Conservation (phyloP, 2,888 invertebrate genomes). For the Pomacea canaliculata region DNA sequence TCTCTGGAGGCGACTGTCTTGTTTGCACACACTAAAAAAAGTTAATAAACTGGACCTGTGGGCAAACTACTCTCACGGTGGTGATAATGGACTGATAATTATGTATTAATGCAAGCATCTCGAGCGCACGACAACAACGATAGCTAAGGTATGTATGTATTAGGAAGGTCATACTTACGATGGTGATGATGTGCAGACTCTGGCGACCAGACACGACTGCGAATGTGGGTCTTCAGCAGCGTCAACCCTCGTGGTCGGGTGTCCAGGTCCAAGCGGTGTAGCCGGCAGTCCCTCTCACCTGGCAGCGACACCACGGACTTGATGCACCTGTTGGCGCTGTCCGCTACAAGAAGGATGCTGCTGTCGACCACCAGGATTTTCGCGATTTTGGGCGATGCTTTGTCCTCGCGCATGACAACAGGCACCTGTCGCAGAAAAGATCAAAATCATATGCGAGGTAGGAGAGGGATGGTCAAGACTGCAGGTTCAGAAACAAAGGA, state of each 20-base stretch:
- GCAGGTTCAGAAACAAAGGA: neutral
- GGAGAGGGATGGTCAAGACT: neutral
- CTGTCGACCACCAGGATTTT: constrained; percentile 24
- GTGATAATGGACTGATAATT: no score
- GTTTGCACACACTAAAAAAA: no score
- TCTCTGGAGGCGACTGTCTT: no score
- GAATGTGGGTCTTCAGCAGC: constrained; percentile 24
- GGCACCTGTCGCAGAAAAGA: constrained; percentile 6
- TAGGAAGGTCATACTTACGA: neutral
- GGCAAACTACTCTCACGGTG: no score
- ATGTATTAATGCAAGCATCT: no score
- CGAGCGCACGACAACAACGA: no score
- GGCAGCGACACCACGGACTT: constrained; percentile 16
- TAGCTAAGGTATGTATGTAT: no score
- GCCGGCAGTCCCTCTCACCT: neutral
- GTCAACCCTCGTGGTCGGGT: constrained; percentile 24
- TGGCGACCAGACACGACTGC: constrained; percentile 27
- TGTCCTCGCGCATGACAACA: constrained; percentile 27
- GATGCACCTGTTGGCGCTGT: constrained; percentile 30
- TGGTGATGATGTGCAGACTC: constrained; percentile 29
- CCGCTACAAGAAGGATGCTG: constrained; percentile 21
- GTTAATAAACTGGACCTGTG: no score
- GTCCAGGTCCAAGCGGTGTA: constrained; percentile 14
- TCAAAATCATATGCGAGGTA: no score
- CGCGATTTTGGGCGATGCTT: constrained; percentile 24